These are phyloP conservation scores for Deilephila elpenor DNA, from an alignment of 2,888 invertebrate genomes.

Conservation along the genomic window DNA sequence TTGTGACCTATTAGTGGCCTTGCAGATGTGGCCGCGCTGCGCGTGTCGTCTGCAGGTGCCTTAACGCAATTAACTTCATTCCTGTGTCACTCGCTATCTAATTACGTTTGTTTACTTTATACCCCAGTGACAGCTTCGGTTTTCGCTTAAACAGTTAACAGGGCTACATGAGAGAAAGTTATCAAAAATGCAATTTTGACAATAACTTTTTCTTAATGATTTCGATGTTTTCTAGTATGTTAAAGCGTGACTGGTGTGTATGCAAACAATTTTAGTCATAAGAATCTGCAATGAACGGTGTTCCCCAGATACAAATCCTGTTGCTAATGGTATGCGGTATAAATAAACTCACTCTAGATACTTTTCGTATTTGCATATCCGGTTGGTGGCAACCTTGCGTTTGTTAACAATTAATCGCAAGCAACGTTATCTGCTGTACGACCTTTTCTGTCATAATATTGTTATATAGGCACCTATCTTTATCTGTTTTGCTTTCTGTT, in stretches of 20 bases:
- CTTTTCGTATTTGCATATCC: conserved; percentile 12
- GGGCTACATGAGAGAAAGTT: no score
- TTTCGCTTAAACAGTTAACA: no score
- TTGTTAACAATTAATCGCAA: conserved; percentile 2
- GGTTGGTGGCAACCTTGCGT: conserved; percentile 13
- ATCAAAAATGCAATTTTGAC: no score
- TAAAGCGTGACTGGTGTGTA: neutral
- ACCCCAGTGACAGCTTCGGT: neutral
- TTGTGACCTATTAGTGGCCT: conserved; percentile 80
- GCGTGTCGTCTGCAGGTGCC: conserved; percentile 44
- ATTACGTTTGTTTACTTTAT: neutral
- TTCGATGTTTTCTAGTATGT: no score
- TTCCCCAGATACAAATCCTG: conserved; percentile 4
- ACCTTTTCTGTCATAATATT: conserved; percentile 11
- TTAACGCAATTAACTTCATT: conserved; percentile 12
- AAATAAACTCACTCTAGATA: neutral
- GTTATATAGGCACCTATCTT: neutral
- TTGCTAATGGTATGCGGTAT: neutral
- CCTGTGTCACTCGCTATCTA: neutral
- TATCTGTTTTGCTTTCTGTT: neutral
- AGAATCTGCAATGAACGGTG: neutral
- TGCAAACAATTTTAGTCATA: neutral
- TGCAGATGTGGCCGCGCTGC: conserved; percentile 53
- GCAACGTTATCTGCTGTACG: conserved; percentile 7
- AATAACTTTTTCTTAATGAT: no score